Evolutionary conservation across 2,888 invertebrate species (phyloP), one percentile per base, ranked within the genome.

Genomic region (Dioctria linearis): DNA sequence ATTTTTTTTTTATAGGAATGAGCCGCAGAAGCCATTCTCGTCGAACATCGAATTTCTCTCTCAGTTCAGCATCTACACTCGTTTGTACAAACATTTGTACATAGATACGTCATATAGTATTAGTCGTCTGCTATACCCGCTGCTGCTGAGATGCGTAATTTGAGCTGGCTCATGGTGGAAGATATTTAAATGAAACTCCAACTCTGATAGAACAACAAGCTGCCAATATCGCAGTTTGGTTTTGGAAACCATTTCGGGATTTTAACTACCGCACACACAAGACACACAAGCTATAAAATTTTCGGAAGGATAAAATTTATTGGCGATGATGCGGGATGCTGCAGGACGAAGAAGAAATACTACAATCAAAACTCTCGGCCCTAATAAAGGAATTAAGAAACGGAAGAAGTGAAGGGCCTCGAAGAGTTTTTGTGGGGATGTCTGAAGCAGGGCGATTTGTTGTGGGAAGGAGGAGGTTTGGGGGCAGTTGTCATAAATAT

Each of bases 401-500:
- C 39, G 57, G 43, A 40, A n/a, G 11, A 57, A 42, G 54, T 13
- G 46, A 25, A 40, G 4, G 4, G 13, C 43, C 25, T 65, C 40
- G 13, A 25, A 25, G 25, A 25, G 25, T 25, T 25, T 0, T 25
- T 25, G 25, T 25, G 25, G 25, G 25, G 25, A 25, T 25, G 25
- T 25, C 25, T 25, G 25, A 25, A 25, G 25, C 25, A 25, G 25
- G 25, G 25, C 25, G 25, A 25, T 25, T n/a, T n/a, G n/a, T n/a
- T 25, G 25, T 13, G 5, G 59, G 13, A 59, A 13, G 11, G 8
- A 13, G n/a, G 37, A 9, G 3, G 37, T 51, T n/a, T 25, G 40
- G 63, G 40, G 40, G 46, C 46, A 59, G 54, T 79, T 79, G 79
- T 79, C 79, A 79, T 67, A 79, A 79, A 67, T 79, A 79, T 57